Percentiles rank a stretch among this genome's conserved stretches.
Conservation (phyloP, 2,113 vertebrate species). For the Colaptes auratus region DNA sequence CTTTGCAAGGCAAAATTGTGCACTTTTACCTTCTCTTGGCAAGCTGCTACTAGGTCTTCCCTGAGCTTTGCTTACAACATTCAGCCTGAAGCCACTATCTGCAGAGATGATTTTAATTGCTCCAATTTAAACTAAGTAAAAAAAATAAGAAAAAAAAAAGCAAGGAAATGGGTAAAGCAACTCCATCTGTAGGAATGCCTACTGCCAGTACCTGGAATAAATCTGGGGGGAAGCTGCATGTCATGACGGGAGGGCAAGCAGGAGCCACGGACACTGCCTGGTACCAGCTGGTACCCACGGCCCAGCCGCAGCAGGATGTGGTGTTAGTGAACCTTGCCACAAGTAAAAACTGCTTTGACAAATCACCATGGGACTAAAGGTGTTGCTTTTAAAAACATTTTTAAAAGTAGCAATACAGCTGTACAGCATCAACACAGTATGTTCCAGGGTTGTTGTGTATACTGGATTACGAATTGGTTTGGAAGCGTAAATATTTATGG, state of each 20-base stretch:
- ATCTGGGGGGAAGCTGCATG: not conserved
- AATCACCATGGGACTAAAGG: not conserved
- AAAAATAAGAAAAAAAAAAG: not conserved
- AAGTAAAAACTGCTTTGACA: not conserved
- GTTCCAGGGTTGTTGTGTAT: not conserved
- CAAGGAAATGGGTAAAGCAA: not conserved
- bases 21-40: not conserved
- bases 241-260: not conserved
- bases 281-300: no score
- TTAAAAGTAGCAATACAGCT: not conserved
- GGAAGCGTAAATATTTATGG: not conserved
- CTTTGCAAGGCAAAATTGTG: not conserved
- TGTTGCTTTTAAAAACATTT: not conserved
- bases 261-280: rapidly evolving
- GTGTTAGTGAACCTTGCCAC: rapidly evolving
- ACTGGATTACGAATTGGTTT: not conserved
- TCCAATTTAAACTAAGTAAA: not conserved
- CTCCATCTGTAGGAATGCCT: not conserved
- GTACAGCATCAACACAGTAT: rapidly evolving
- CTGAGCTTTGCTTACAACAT: not conserved
- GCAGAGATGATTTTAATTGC: rapidly evolving
- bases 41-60: not conserved
- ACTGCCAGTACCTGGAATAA: rapidly evolving
- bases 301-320: rapidly evolving
- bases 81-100: not conserved